phyloP scores from a whole-genome alignment of 2,888 invertebrate genomes.

The Ypsolopha sequella region DNA sequence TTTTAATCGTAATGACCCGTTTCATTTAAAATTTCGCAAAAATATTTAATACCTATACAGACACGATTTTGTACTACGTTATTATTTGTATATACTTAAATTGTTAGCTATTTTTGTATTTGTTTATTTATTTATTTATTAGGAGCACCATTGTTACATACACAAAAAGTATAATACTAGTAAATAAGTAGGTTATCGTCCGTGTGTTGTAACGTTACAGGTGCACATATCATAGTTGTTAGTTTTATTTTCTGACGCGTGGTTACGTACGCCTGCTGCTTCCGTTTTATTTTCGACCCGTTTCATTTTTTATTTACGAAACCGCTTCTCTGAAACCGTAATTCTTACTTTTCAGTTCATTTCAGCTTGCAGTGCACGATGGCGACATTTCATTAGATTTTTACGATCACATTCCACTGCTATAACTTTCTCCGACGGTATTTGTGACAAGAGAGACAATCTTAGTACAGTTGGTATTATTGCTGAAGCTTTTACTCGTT shows the following conservation, averaged over 20 bases:
- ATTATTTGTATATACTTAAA: too few relatives aligned
- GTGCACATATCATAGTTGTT: neutral
- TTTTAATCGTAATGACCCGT: too few relatives aligned
- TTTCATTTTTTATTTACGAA: neutral
- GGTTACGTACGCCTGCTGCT: too few relatives aligned
- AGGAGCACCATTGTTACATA: too few relatives aligned
- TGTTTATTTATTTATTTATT: too few relatives aligned
- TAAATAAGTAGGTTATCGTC: neutral
- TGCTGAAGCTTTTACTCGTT: conserved; percentile 6
- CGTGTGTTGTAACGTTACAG: neutral
- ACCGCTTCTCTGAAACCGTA: conserved; percentile 3
- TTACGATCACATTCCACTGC: conserved; percentile 32
- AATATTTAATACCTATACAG: too few relatives aligned
- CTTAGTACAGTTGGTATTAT: conserved; percentile 16
- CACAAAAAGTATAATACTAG: too few relatives aligned
- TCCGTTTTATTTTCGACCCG: neutral
- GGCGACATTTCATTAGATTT: conserved; percentile 34
- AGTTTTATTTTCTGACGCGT: too few relatives aligned
- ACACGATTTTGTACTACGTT: too few relatives aligned
- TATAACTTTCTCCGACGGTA: conserved; percentile 23
- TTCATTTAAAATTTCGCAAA: too few relatives aligned
- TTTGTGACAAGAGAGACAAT: conserved; percentile 24
- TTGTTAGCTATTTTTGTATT: too few relatives aligned
- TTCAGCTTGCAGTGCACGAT: conserved; percentile 10
- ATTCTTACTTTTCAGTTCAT: conserved; percentile 8